Evolutionary conservation across 2,113 vertebrate species (phyloP).

Genomic region (Cariama cristata): DNA sequence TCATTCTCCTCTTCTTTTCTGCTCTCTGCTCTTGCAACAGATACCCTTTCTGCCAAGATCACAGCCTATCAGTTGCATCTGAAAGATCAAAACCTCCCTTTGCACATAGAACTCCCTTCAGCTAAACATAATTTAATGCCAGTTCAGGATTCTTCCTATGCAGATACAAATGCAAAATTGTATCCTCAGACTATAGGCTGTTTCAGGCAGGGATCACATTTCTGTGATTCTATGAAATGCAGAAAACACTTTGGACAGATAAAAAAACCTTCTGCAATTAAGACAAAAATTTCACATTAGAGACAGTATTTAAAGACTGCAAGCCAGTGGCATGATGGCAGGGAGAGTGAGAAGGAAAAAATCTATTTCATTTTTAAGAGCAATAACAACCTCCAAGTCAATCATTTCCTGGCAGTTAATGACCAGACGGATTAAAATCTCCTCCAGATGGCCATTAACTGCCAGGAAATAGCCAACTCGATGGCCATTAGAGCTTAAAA

Average conservation of each 20-base stretch:
- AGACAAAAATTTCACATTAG: not conserved
- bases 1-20: not conserved
- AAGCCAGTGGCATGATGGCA: not conserved
- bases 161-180: not conserved
- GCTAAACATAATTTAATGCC: not conserved
- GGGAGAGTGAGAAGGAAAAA: not conserved
- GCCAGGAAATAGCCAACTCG: constrained; percentile 38
- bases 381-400: constrained; percentile 1
- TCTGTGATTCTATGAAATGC: not conserved
- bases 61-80: not conserved
- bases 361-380: constrained; percentile 12
- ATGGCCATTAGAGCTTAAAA: constrained; percentile 27
- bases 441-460: constrained; percentile 57
- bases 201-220: not conserved
- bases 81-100: not conserved
- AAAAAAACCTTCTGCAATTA: not conserved
- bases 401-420: constrained; percentile 57
- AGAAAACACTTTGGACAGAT: not conserved
- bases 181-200: not conserved
- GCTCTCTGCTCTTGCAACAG: not conserved
- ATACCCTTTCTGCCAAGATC: not conserved
- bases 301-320: not conserved
- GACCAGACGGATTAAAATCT: constrained; percentile 10
- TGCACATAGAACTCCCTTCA: not conserved
- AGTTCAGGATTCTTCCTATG: not conserved